Conservation (phyloP, 2,888 invertebrate species). For the Synergus gifuensis region DNA sequence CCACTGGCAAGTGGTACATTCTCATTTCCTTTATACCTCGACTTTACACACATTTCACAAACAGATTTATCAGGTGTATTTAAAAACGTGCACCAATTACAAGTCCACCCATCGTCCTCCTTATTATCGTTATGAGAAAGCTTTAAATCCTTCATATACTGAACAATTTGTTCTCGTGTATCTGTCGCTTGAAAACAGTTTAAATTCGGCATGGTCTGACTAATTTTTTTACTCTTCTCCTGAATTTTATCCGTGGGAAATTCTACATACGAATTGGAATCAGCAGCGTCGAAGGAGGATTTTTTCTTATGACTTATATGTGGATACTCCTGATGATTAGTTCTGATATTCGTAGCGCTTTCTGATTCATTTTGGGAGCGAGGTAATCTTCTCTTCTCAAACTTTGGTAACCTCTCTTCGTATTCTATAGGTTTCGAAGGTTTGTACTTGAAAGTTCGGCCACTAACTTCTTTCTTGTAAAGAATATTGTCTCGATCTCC, state of each 20-base stretch:
- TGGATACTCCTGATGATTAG: slow-evolving; percentile 53
- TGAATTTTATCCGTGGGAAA: slow-evolving; percentile 12
- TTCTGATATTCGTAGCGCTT: slow-evolving; percentile 57
- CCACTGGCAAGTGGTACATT: slow-evolving; percentile 85
- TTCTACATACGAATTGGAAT: neutral
- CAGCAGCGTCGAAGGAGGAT: slow-evolving; percentile 57
- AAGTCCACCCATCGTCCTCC: slow-evolving; percentile 80
- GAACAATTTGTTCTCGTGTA: slow-evolving; percentile 38
- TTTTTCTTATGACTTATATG: slow-evolving; percentile 55
- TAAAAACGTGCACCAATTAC: slow-evolving; percentile 85
- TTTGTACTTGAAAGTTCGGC: slow-evolving; percentile 53
- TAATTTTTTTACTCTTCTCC: slow-evolving; percentile 42
- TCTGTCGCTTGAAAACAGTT: slow-evolving; percentile 51
- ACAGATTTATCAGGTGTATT: slow-evolving; percentile 80
- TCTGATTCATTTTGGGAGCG: slow-evolving; percentile 30
- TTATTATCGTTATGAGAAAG: slow-evolving; percentile 9
- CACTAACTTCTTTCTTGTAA: slow-evolving; percentile 55
- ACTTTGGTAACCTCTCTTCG: slow-evolving; percentile 58
- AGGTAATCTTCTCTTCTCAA: slow-evolving; percentile 55
- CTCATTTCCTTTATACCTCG: slow-evolving; percentile 80
- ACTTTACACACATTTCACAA: slow-evolving; percentile 89
- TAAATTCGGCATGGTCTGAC: slow-evolving; percentile 57
- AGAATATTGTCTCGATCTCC: slow-evolving; percentile 84
- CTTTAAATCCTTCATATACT: slow-evolving; percentile 39
- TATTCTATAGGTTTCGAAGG: slow-evolving; percentile 50